These are phyloP conservation scores for Bombus haemorrhoidalis DNA, from an alignment of 1,140 invertebrate genomes.

Conservation along the genomic window DNA sequence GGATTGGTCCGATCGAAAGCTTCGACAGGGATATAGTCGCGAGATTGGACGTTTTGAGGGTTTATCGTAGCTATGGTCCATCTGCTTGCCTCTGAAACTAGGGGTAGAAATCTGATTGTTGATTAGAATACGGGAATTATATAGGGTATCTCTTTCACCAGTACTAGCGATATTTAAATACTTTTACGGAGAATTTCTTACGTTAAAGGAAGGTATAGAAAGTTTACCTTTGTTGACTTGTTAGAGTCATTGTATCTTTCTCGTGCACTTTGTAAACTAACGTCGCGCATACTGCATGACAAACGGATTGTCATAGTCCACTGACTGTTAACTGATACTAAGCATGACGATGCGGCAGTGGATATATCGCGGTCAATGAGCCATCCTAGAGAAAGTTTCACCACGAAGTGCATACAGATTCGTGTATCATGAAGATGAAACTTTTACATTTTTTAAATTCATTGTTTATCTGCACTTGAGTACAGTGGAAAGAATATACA, in stretches of 20 bases:
- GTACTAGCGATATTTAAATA: neutral
- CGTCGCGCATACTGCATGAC: neutral
- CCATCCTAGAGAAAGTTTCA: neutral
- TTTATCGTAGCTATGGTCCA: constrained; percentile 34
- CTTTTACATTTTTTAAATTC: neutral
- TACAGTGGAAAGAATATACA: neutral
- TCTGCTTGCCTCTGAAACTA: constrained; percentile 14
- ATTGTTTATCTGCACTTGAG: neutral
- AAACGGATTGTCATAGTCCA: constrained; percentile 17
- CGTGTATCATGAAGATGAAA: neutral
- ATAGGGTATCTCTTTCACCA: neutral
- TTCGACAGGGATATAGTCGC: constrained; percentile 40
- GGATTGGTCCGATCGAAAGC: constrained; percentile 56
- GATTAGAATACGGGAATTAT: constrained; percentile 32
- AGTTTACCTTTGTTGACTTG: neutral
- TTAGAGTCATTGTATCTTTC: neutral
- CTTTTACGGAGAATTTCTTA: neutral
- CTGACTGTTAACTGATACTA: constrained; percentile 18
- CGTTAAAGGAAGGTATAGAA: neutral
- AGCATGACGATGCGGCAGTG: constrained; percentile 30
- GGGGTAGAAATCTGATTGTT: constrained; percentile 17
- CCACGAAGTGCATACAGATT: neutral
- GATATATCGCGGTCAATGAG: constrained; percentile 36
- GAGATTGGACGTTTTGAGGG: constrained; percentile 34
- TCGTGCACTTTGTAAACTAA: neutral